phyloP scores from a whole-genome alignment of 2,888 invertebrate species.

The Melanophora roralis region DNA sequence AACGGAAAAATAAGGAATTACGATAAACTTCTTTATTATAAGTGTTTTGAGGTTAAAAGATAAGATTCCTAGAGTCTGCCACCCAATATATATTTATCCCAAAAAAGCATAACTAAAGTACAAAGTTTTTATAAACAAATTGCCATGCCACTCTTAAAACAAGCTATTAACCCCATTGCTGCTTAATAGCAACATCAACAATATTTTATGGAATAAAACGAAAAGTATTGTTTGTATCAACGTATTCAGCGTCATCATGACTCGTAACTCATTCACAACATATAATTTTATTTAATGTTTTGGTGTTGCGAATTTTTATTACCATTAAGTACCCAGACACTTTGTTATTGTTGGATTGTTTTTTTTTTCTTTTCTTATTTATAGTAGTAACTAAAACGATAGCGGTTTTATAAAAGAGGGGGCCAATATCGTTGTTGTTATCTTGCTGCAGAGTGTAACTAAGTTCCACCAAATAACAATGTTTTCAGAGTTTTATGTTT shows the following conservation, averaged over 20 bases:
- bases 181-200: too few species aligned
- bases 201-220: conserved; percentile 2
- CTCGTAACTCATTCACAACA: conserved; percentile 58
- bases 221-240: conserved; percentile 23
- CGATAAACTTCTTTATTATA: neutral
- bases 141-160: neutral
- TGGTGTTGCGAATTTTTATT: conserved; percentile 67
- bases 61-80: conserved; percentile 25
- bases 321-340: conserved; percentile 61
- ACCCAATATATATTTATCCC: neutral
- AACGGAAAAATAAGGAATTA: neutral
- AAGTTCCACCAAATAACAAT: conserved; percentile 19
- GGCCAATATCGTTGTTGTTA: conserved; percentile 2
- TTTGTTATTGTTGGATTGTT: conserved; percentile 49
- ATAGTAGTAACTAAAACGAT: neutral
- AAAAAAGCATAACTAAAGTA: neutral
- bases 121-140: conserved; percentile 1
- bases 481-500: conserved; percentile 51
- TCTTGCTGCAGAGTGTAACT: neutral
- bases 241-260: conserved; percentile 12
- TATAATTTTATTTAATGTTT: conserved; percentile 64
- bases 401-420: neutral
- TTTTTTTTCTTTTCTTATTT: conserved; percentile 1
- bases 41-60: conserved; percentile 26
- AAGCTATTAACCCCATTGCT: neutral